Percentiles rank a stretch among this genome's conserved stretches.
Conservation (phyloP, 2,888 invertebrate species). For the Thymelicus acteon region DNA sequence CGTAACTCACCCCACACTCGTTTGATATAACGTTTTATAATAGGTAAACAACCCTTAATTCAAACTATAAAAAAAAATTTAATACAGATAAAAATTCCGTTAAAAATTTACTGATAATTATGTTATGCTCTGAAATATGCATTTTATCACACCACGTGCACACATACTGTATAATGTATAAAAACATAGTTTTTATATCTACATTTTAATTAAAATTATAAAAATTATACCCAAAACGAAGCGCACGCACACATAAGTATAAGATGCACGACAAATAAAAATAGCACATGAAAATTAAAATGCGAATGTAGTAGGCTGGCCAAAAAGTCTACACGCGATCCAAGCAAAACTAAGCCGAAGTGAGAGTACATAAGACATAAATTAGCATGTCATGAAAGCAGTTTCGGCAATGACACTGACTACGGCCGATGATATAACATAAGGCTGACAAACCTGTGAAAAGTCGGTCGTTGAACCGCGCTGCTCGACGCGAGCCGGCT, state of each 20-base stretch:
- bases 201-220: neutral
- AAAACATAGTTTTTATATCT: neutral
- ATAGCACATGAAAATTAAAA: constrained; percentile 38
- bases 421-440: constrained; percentile 83
- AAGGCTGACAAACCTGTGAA: constrained; percentile 84
- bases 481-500: constrained; percentile 63
- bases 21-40: neutral
- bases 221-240: neutral
- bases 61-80: too few species aligned
- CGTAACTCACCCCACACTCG: constrained; percentile 58
- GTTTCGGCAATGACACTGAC: constrained; percentile 85
- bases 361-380: constrained; percentile 61
- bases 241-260: constrained; percentile 11
- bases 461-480: constrained; percentile 84
- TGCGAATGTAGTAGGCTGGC: constrained; percentile 44
- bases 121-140: too few species aligned
- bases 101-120: too few species aligned
- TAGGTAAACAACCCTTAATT: neutral
- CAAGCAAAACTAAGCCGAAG: constrained; percentile 65
- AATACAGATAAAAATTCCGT: too few species aligned
- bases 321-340: constrained; percentile 40
- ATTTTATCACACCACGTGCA: too few species aligned
- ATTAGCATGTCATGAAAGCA: constrained; percentile 62
- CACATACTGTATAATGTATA: too few species aligned
- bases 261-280: constrained; percentile 12